A percentile compares a stretch with the other conserved stretches of the same genome.
These are phyloP conservation scores for Florisuga fusca DNA, from an alignment of 2,797 vertebrate species.

Conservation along the genomic window DNA sequence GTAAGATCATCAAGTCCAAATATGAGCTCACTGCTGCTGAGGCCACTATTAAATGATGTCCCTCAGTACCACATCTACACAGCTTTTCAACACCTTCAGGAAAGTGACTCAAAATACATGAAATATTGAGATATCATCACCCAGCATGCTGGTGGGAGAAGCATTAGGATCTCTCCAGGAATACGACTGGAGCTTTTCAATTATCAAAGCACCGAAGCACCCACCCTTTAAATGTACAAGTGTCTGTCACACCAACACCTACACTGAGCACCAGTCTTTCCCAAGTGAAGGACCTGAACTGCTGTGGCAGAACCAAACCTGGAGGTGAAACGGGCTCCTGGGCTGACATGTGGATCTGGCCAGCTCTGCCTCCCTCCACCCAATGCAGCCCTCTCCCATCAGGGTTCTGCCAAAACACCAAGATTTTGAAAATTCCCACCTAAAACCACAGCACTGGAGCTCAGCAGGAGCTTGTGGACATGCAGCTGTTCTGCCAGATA, in stretches of 20 bases:
- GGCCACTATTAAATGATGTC: too few species aligned
- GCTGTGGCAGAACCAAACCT: not conserved
- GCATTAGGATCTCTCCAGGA: too few species aligned
- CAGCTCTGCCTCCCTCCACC: fast-evolving
- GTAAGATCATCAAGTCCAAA: too few species aligned
- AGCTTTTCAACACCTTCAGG: too few species aligned
- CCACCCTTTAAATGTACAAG: not conserved
- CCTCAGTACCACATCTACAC: too few species aligned
- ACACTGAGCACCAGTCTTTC: not conserved
- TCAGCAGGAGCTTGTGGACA: fast-evolving
- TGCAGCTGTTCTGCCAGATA: not conserved
- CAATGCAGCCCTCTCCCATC: not conserved
- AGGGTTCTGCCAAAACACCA: fast-evolving
- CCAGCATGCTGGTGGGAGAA: too few species aligned
- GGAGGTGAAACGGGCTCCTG: not conserved
- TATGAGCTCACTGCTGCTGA: too few species aligned
- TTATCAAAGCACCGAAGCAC: not conserved
- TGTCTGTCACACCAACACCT: not conserved
- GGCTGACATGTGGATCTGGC: fast-evolving
- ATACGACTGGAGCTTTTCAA: too few species aligned
- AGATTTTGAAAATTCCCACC: fast-evolving
- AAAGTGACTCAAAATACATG: too few species aligned
- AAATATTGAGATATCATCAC: too few species aligned
- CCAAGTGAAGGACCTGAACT: not conserved
- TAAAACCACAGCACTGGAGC: fast-evolving